Percentiles rank a stretch among this genome's conserved stretches.
Conservation (phyloP, 2,888 invertebrate genomes). For the Coelinius sp. region DNA sequence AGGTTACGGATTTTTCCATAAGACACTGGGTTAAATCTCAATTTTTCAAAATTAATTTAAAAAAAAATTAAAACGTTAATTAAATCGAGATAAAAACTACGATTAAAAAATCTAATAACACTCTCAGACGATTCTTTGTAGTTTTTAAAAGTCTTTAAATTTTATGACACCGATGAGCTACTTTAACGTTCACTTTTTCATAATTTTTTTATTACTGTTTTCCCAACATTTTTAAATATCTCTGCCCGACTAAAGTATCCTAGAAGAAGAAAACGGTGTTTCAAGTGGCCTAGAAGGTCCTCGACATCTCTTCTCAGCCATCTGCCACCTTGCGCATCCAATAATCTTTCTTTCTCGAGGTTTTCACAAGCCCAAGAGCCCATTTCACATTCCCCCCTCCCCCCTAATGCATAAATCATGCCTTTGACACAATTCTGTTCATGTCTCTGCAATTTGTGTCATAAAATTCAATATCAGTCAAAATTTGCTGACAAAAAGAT, state of each 20-base stretch:
- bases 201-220: neutral
- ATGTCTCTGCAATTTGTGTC: neutral
- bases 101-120: no score
- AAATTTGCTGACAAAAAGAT: neutral
- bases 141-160: no score
- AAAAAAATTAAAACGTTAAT: no score
- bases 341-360: constrained; percentile 49
- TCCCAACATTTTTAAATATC: constrained; percentile 27
- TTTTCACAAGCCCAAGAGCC: constrained; percentile 39
- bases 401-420: constrained; percentile 1
- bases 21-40: no score
- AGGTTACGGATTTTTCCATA: no score
- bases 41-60: no score
- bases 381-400: constrained; percentile 14
- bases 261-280: constrained; percentile 38
- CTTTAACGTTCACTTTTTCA: neutral
- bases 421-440: neutral
- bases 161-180: no score
- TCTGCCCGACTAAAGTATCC: constrained; percentile 9
- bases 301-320: constrained; percentile 62
- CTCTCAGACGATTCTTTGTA: no score
- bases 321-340: constrained; percentile 53
- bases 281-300: constrained; percentile 56
- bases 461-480: constrained; percentile 1
- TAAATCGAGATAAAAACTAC: no score